Evolutionary conservation across 2,888 invertebrate species (phyloP).

Genomic region (Zaprionus bogoriensis): DNA sequence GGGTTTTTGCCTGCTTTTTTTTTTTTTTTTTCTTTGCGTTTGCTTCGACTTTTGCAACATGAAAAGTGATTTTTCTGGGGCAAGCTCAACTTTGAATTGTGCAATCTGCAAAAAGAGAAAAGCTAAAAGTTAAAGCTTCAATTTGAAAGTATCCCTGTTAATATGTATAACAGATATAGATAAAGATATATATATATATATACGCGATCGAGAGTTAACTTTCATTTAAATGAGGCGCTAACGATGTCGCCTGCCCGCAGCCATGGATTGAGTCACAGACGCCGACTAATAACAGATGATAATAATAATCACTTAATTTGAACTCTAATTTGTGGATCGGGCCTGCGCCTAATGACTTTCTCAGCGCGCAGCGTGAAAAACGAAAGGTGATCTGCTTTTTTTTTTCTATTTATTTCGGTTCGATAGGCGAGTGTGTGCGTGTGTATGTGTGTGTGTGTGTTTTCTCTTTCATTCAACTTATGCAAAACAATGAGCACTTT

Average conservation of each 20-base stretch:
- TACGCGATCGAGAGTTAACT: slow-evolving; percentile 26
- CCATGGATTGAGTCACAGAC: not conserved
- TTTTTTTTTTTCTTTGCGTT: not conserved
- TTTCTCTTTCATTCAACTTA: slow-evolving; percentile 62
- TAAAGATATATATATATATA: not conserved
- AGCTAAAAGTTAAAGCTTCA: not conserved
- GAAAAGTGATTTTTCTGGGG: slow-evolving; percentile 54
- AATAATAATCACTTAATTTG: slow-evolving; percentile 77
- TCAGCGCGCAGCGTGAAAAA: slow-evolving; percentile 56
- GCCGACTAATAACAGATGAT: slow-evolving; percentile 41
- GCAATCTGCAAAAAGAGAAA: slow-evolving; percentile 21
- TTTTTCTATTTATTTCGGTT: slow-evolving; percentile 1
- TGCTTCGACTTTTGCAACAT: slow-evolving; percentile 65
- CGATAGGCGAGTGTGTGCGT: no score
- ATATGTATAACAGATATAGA: not conserved
- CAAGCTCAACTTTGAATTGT: slow-evolving; percentile 20
- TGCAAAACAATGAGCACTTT: slow-evolving; percentile 68
- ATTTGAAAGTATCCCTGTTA: slow-evolving; percentile 22
- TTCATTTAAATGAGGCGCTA: slow-evolving; percentile 66
- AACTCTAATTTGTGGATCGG: slow-evolving; percentile 57
- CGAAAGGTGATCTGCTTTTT: slow-evolving; percentile 70
- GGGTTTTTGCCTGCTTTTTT: slow-evolving; percentile 21
- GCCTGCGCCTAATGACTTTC: slow-evolving; percentile 67
- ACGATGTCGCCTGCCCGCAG: slow-evolving; percentile 29
- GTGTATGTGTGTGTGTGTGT: no score